Percentiles rank a stretch among this genome's conserved stretches.
phyloP scores from a whole-genome alignment of 2,797 vertebrate species.

The Crocodylus rhombifer region DNA sequence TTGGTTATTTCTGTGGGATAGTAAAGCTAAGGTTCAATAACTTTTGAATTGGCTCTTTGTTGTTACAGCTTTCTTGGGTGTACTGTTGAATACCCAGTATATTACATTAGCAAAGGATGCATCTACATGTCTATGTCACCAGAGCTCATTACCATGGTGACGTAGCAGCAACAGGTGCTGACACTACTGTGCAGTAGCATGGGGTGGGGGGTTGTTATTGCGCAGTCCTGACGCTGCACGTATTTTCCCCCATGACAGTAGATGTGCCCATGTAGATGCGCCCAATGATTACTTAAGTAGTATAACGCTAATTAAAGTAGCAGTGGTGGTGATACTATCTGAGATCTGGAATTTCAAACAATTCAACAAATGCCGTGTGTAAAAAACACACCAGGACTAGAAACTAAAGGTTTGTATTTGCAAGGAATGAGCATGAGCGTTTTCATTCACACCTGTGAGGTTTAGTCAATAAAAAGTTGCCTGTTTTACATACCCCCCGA shows the following conservation, averaged over 20 bases:
- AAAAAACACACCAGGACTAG: neutral
- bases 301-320: neutral
- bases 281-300: neutral
- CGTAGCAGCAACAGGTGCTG: too few relatives aligned
- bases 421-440: neutral
- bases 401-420: neutral
- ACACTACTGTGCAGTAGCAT: too few relatives aligned
- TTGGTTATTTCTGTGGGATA: neutral
- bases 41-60: neutral
- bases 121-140: too few relatives aligned
- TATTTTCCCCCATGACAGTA: too few relatives aligned
- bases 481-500: neutral
- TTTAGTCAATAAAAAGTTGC: accelerated
- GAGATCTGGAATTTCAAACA: neutral
- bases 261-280: too few relatives aligned
- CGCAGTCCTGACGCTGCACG: too few relatives aligned
- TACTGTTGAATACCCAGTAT: too few relatives aligned
- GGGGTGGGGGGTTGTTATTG: too few relatives aligned
- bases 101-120: too few relatives aligned
- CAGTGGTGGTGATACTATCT: neutral
- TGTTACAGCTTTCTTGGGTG: neutral
- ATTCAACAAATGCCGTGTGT: neutral
- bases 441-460: neutral
- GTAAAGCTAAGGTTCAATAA: neutral
- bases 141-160: too few relatives aligned